Percentiles rank a stretch among this genome's conserved stretches.
phyloP scores from a whole-genome alignment of 2,113 vertebrate species.

The Coptodon rendalli region DNA sequence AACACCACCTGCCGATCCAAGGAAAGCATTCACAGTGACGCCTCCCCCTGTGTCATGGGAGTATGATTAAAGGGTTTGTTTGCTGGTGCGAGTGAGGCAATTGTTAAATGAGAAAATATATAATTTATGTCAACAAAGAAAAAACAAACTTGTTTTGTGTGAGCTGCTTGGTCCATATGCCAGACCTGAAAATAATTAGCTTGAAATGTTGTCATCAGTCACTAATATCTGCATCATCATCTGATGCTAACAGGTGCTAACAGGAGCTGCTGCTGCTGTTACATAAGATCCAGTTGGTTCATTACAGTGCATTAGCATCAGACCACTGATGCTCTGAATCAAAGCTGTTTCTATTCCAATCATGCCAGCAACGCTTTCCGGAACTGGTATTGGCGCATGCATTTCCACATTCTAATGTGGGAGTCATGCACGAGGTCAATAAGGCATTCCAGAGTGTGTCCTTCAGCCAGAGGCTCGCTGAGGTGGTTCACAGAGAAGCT shows the following conservation, averaged over 20 bases:
- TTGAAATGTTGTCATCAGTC: background rate
- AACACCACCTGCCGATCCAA: conserved; percentile 40
- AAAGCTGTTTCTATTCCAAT: background rate
- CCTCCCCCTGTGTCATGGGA: background rate
- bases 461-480: background rate
- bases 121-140: background rate
- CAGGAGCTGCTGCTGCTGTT: conserved; percentile 1
- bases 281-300: conserved; percentile 6
- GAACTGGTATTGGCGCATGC: background rate
- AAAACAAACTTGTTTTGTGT: background rate
- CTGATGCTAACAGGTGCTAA: background rate
- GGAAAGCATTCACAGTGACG: background rate
- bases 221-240: background rate
- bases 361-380: background rate
- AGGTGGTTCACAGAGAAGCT: background rate
- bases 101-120: background rate
- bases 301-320: conserved; percentile 3
- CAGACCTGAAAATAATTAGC: background rate
- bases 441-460: background rate
- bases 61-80: background rate
- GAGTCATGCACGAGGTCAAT: background rate
- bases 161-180: background rate
- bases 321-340: background rate
- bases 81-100: background rate
- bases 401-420: background rate